These are phyloP conservation scores for Circaetus gallicus DNA, from an alignment of 2,113 vertebrate species.

Conservation along the genomic window DNA sequence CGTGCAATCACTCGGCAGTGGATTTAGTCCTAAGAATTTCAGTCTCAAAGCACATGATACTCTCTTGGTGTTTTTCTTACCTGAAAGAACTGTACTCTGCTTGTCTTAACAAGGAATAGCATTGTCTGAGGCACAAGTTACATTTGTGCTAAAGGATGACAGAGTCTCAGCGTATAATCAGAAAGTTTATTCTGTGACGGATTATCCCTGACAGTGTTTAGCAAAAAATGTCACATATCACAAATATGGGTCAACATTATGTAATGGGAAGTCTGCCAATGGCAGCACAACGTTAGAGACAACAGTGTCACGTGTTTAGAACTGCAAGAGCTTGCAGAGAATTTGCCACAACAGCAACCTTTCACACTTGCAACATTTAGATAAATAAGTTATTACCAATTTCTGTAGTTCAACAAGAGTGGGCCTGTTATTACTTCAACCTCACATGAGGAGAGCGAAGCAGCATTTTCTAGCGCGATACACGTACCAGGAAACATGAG, in stretches of 20 bases:
- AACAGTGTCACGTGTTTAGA: neutral
- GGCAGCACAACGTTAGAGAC: neutral
- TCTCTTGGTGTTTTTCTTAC: neutral
- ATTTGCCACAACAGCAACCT: neutral
- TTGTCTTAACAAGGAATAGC: neutral
- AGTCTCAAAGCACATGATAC: neutral
- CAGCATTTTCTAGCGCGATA: neutral
- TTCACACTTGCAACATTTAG: neutral
- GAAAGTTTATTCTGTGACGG: slow-evolving; percentile 57
- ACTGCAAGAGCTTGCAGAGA: neutral
- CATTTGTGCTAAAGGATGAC: slow-evolving; percentile 17
- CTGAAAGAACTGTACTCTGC: neutral
- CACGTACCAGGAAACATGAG: neutral
- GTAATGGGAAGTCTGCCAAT: slow-evolving; percentile 44
- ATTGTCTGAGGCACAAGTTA: slow-evolving; percentile 26
- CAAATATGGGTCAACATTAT: slow-evolving; percentile 67
- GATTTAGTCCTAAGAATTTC: neutral
- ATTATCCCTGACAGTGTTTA: slow-evolving; percentile 68
- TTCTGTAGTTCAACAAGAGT: neutral
- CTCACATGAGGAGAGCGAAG: neutral
- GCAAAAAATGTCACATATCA: slow-evolving; percentile 65
- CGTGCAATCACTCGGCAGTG: neutral
- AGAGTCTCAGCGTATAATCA: slow-evolving; percentile 24
- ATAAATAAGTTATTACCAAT: neutral
- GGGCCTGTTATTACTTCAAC: neutral